A percentile compares a stretch with the other conserved stretches of the same genome.
Conservation (phyloP, 2,797 vertebrate species). For the Pangasius macronema region DNA sequence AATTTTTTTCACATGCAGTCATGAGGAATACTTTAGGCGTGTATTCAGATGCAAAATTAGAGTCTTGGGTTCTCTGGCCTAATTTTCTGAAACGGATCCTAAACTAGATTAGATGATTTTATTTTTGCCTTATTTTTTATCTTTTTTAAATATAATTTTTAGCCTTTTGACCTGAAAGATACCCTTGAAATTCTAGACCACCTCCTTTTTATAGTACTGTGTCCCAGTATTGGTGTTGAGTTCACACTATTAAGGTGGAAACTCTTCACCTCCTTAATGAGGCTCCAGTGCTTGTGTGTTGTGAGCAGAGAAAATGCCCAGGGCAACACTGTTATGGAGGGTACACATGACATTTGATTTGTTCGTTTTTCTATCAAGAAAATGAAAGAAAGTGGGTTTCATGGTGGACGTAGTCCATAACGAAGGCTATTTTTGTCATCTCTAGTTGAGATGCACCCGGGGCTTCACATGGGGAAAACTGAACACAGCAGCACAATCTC, state of each 20-base stretch:
- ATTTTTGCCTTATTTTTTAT: too few species aligned
- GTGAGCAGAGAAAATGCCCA: not conserved
- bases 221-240: not conserved
- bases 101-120: not conserved
- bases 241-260: not conserved
- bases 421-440: not conserved
- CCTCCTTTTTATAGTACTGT: not conserved
- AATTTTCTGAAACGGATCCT: not conserved
- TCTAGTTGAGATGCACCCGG: not conserved
- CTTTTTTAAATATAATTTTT: not conserved
- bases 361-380: not conserved
- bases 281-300: not conserved
- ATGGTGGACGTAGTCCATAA: not conserved
- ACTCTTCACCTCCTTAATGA: not conserved
- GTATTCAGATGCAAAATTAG: slow-evolving; percentile 31
- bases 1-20: slow-evolving; percentile 38
- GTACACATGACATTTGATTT: not conserved
- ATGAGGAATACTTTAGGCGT: slow-evolving; percentile 32
- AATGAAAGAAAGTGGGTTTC: not conserved
- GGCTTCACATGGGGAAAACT: not conserved
- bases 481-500: slow-evolving; percentile 8
- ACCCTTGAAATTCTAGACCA: not conserved
- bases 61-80: slow-evolving; percentile 36
- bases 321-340: not conserved
- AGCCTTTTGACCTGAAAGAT: not conserved